Conservation (phyloP, 2,113 vertebrate genomes). For the Charadrius vociferus region DNA sequence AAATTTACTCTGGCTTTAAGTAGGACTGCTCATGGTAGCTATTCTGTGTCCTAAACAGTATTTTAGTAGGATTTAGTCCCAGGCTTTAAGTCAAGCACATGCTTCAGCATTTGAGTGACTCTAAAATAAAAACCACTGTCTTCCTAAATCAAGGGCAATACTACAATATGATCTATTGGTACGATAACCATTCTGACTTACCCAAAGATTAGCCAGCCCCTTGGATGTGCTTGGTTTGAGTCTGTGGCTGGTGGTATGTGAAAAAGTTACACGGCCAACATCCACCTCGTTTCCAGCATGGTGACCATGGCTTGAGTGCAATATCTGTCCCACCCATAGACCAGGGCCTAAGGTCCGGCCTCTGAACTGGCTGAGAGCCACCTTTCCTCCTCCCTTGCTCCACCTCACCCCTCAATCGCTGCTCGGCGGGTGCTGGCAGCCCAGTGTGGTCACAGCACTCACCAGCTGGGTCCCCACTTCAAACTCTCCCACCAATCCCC, state of each 20-base stretch:
- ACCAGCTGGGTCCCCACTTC: not conserved
- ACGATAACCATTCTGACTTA: not conserved
- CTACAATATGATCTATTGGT: not conserved
- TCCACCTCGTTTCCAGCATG: not conserved
- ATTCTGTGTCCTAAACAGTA: not conserved
- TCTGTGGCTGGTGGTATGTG: not conserved
- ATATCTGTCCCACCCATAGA: accelerated
- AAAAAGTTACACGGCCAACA: not conserved
- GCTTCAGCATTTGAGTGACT: not conserved
- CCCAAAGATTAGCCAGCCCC: not conserved
- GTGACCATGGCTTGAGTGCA: accelerated
- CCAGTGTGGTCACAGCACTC: not conserved
- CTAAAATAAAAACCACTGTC: not conserved
- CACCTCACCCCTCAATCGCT: not conserved
- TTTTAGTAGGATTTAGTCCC: not conserved
- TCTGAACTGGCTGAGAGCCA: not conserved
- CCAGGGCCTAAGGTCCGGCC: not conserved
- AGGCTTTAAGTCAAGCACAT: not conserved
- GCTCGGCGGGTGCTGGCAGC: not conserved
- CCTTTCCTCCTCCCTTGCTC: not conserved
- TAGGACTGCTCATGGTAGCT: not conserved
- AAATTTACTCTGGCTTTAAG: not conserved
- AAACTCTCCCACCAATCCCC: not conserved
- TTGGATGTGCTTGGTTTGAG: not conserved
- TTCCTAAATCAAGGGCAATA: not conserved